A percentile compares a stretch with the other conserved stretches of the same genome.
phyloP scores from a whole-genome alignment of 2,113 vertebrate species.

The Rhinichthys klamathensis region DNA sequence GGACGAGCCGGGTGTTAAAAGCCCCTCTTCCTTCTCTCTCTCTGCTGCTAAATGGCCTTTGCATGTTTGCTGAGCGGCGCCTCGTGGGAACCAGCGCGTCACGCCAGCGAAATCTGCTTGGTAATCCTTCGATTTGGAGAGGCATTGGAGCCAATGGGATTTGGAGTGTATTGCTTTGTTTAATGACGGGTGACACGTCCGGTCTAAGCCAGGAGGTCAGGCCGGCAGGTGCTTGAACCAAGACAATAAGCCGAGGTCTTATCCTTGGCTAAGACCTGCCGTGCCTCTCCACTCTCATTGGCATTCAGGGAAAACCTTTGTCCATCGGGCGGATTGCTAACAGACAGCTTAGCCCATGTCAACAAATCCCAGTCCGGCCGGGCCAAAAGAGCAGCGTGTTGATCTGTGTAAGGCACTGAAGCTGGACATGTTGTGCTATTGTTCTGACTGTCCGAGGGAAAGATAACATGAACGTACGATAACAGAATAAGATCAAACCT shows the following conservation, averaged over 20 bases:
- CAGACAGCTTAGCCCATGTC: conserved; percentile 48
- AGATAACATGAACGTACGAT: background rate
- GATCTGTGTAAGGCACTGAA: conserved; percentile 48
- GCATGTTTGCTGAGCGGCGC: background rate
- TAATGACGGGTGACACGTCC: conserved; percentile 50
- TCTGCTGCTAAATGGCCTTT: conserved; percentile 28
- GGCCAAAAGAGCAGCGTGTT: conserved; percentile 45
- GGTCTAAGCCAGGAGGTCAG: conserved; percentile 48
- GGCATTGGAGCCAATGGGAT: conserved; percentile 51
- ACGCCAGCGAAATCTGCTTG: conserved; percentile 24
- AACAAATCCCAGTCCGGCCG: conserved; percentile 47
- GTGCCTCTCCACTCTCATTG: conserved; percentile 35
- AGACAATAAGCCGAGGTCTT: conserved; percentile 54
- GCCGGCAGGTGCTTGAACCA: conserved; percentile 53
- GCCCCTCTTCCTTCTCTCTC: background rate
- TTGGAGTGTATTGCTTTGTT: conserved; percentile 59
- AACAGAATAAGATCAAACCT: background rate
- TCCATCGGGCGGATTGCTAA: conserved; percentile 41
- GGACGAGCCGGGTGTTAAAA: conserved; percentile 3
- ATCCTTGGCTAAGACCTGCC: conserved; percentile 49
- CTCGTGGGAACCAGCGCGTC: conserved; percentile 23
- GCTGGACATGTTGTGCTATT: conserved; percentile 29
- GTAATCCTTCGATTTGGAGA: conserved; percentile 49
- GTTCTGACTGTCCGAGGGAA: conserved; percentile 7
- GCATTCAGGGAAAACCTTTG: conserved; percentile 46